A percentile compares a stretch with the other conserved stretches of the same genome.
These are phyloP conservation scores for Macrocentrus cingulum DNA, from an alignment of 1,140 invertebrate genomes.

Conservation along the genomic window DNA sequence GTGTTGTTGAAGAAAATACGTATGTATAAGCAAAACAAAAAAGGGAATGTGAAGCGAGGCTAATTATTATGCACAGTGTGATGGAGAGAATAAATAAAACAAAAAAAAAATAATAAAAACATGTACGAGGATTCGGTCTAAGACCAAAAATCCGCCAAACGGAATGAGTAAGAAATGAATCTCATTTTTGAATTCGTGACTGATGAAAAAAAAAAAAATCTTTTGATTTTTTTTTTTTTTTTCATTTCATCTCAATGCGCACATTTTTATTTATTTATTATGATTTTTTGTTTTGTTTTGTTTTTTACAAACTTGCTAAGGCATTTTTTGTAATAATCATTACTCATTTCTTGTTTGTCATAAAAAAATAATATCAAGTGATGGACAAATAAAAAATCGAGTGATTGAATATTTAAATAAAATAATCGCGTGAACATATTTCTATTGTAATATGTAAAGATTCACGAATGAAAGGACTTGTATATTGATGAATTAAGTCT, in stretches of 20 bases:
- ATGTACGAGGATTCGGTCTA: slow-evolving; percentile 45
- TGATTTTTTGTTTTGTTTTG: too few species aligned
- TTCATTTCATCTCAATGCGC: slow-evolving; percentile 27
- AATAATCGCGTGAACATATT: too few species aligned
- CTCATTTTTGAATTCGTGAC: slow-evolving; percentile 10
- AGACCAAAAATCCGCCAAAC: slow-evolving; percentile 45
- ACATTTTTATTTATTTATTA: too few species aligned
- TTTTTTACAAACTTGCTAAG: too few species aligned
- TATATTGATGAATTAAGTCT: too few species aligned
- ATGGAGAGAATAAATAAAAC: not conserved
- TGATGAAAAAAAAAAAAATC: not conserved
- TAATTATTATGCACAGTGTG: slow-evolving; percentile 3
- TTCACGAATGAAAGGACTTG: too few species aligned
- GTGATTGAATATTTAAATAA: too few species aligned
- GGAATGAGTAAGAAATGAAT: slow-evolving; percentile 43
- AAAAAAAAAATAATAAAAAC: slow-evolving; percentile 5
- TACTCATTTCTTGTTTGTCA: too few species aligned
- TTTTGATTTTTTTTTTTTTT: slow-evolving; percentile 1
- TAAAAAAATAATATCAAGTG: too few species aligned
- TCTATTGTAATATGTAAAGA: too few species aligned
- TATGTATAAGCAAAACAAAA: slow-evolving; percentile 49
- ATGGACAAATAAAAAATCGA: too few species aligned
- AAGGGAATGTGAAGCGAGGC: slow-evolving; percentile 14
- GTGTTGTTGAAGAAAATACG: slow-evolving; percentile 58
- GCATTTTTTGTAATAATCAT: too few species aligned